Base-by-base conservation (phyloP, 2,113 vertebrate species). In the Stigmatopora nigra region DNA sequence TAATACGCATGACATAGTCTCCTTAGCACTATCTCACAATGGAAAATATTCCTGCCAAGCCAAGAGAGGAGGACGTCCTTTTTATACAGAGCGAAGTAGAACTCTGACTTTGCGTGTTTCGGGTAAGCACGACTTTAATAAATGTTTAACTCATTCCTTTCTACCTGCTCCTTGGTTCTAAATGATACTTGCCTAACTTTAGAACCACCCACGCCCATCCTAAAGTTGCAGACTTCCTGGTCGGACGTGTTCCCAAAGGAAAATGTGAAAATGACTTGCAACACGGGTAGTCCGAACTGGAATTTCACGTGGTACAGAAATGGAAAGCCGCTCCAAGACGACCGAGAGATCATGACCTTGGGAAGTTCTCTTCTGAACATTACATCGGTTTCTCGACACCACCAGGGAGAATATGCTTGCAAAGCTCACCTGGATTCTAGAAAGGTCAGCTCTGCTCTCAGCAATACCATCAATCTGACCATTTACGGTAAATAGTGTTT, bases 191-290 rank as follows among this genome's bases (percentile, higher is more conserved):
- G 17, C 11, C 35, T 41, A 12, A 67, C 71, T 64, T 38, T 61
- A 85, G 87, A 70, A 4, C 71, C 64, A 19, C 82, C 80, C 2
- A 66, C 8, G 55, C 82, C 78, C 5, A 1, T 0, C 16, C 31
- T 84, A 22, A 70, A 6, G 19, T 4, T 41, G 5, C 2, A 6
- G 52, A 61, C 56, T 41, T 0, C 7, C 15, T 83, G 79, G 85
- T 0, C 0, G 3, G 61, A 84, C 4, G 69, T 86, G 51, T 86
- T 88, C n/a, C 14, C 38, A 53, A 14, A 8, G 20, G 85, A 88
- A 46, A 15, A 0, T 0, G 61, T 86, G 69, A 10, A 4, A 4
- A 63, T 86, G 0, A 11, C 0, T 1, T 87, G 87, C 69, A n/a
- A 51, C 0, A 2, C 65, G 1, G 11, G 1, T 9, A 25, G 0